Base-by-base conservation (phyloP, 2,797 vertebrate species). In the Petrocephalus sullivani region DNA sequence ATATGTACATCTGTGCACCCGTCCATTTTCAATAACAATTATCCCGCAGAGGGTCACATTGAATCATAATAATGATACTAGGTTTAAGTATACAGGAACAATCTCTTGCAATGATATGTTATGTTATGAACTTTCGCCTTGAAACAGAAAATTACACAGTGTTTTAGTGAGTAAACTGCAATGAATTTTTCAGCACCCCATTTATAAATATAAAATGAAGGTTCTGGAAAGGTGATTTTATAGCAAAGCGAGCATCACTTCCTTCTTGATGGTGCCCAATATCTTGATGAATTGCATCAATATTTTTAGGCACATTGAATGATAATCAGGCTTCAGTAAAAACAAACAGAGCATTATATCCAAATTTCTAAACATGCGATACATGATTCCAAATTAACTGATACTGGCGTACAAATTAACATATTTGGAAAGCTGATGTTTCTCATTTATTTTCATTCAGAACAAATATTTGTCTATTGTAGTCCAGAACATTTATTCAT, bases 201-300 rank as follows among this genome's bases (percentile, higher is more conserved):
- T 46, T 46, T 78, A 46, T 78, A 75, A 75, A 75, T 75, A 75
- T 46, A n/a, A 46, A 46, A 78, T 71, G 10, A 71, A 71, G 4
- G 64, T 71, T 71, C 33, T 4, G 28, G 64, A 71, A 71, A 33
- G 28, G 16, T 78, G 37, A 53, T 16, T 33, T 58, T 57, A 57
- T 33, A 57, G 57, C 53, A 37, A 85, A 56, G 28, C 60, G 49
- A 33, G 53, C 28, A 14, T 60, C 71, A n/a, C 67, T 78, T 84
- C 46, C 19, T 37, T 88, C 46, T 46, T 88, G 87, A 88, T 88
- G 75, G 54, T 84, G 71, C 71, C 37, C 71, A 41, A n/a, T 46
- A 78, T 78, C 37, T 78, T 78, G 37, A 78, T 41, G 37, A 78
- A 78, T 78, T 46, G 19, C 71, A 78, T 41, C 37, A 46, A 78